phyloP scores from a whole-genome alignment of 2,888 invertebrate species.

The Agrilus biguttatus region DNA sequence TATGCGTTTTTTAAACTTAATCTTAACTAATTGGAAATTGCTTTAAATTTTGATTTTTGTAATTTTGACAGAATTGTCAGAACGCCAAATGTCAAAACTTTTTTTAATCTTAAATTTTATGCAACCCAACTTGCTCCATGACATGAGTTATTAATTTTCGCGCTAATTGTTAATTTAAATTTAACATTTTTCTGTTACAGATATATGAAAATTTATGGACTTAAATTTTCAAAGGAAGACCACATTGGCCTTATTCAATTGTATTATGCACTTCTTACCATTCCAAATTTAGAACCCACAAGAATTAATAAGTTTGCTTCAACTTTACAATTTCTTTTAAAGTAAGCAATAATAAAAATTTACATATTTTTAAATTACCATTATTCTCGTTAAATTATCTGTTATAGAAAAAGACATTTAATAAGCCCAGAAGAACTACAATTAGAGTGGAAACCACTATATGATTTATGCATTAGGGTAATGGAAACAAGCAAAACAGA shows the following conservation, averaged over 20 bases:
- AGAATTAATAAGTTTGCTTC: constrained; percentile 57
- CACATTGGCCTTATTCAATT: constrained; percentile 71
- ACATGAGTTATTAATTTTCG: neutral
- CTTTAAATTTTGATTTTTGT: neutral
- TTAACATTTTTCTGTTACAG: constrained; percentile 35
- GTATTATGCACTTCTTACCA: constrained; percentile 59
- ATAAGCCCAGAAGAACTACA: constrained; percentile 65
- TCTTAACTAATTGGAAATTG: neutral
- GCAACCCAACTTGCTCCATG: too few relatives aligned
- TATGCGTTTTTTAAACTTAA: too few relatives aligned
- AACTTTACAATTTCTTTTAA: constrained; percentile 53
- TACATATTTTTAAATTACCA: neutral
- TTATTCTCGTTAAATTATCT: neutral
- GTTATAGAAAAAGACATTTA: constrained; percentile 55
- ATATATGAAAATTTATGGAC: constrained; percentile 69
- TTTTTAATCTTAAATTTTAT: constrained; percentile 7
- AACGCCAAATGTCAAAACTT: constrained; percentile 3
- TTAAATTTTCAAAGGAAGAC: constrained; percentile 82
- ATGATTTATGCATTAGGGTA: constrained; percentile 47
- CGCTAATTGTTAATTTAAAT: constrained; percentile 2
- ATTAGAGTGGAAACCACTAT: constrained; percentile 77
- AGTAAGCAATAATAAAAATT: constrained; percentile 44
- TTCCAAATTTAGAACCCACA: constrained; percentile 63
- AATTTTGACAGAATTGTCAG: neutral
- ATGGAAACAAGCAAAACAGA: constrained; percentile 40